These are phyloP conservation scores for Ganaspis brasiliensis DNA, from an alignment of 2,888 invertebrate species.

Conservation along the genomic window DNA sequence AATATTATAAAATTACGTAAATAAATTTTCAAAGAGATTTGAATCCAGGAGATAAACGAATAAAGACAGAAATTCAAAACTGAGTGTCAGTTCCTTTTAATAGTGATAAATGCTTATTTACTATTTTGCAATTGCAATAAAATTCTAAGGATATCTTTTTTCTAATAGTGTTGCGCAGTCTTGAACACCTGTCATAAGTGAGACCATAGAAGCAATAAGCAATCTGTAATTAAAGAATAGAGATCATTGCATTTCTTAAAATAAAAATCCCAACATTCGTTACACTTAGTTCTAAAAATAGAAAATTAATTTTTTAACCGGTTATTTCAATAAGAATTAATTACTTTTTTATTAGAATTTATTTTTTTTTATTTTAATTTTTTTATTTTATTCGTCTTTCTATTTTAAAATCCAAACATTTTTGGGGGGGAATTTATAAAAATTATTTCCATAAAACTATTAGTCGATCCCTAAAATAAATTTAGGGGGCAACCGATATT, in stretches of 20 bases:
- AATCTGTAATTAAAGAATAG: constrained; percentile 18
- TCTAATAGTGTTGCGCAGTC: constrained; percentile 9
- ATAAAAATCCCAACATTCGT: neutral
- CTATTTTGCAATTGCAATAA: constrained; percentile 36
- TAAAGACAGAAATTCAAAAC: neutral
- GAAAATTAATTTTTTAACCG: neutral
- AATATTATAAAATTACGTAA: no score
- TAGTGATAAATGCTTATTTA: neutral
- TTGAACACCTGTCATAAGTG: constrained; percentile 33
- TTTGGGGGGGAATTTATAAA: no score
- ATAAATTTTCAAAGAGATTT: no score
- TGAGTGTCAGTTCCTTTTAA: neutral
- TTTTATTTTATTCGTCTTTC: no score
- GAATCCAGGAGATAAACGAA: neutral
- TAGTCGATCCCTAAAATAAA: no score
- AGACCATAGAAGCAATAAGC: constrained; percentile 5
- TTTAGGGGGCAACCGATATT: no score
- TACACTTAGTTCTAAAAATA: neutral
- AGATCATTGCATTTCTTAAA: neutral
- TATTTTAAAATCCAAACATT: no score
- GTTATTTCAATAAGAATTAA: neutral
- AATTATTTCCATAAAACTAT: no score
- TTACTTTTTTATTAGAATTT: neutral
- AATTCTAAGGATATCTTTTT: constrained; percentile 5
- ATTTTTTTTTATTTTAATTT: neutral